Evolutionary conservation across 23 tunicate genomes (phyloP).

Genomic region (Botrylloides violaceus): DNA sequence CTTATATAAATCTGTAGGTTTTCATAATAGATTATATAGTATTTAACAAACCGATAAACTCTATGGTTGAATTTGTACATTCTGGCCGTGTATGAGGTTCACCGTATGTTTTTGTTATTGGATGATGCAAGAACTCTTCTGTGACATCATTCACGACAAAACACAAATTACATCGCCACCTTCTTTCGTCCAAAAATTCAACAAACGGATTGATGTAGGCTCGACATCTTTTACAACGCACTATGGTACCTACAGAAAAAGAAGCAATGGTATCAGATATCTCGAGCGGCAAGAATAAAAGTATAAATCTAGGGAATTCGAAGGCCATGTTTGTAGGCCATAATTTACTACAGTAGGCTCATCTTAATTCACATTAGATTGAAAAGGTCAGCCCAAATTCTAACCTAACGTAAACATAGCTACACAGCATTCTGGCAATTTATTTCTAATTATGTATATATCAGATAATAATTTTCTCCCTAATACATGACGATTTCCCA

Average conservation of each 20-base stretch:
- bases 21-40: no score
- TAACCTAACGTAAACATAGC: no score
- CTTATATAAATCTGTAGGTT: background rate
- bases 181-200: slow-evolving; percentile 64
- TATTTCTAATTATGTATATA: no score
- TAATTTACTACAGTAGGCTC: no score
- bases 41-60: slow-evolving; percentile 87
- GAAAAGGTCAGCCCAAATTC: no score
- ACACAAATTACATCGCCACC: slow-evolving; percentile 98
- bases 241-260: slow-evolving; percentile 60
- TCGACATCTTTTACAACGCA: slow-evolving; percentile 88
- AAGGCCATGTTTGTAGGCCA: no score
- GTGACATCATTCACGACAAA: slow-evolving; percentile 86
- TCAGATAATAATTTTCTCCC: no score
- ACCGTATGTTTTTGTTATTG: slow-evolving; percentile 88
- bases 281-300: background rate
- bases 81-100: slow-evolving; percentile 98
- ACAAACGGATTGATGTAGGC: slow-evolving; percentile 99
- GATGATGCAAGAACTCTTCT: slow-evolving; percentile 94
- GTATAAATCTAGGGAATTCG: no score
- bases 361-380: no score
- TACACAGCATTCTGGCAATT: no score
- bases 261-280: background rate
- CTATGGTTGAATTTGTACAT: slow-evolving; percentile 94
- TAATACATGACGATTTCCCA: no score